Evolutionary conservation across 1,140 invertebrate genomes (phyloP).

Genomic region (Himalopsyche phryganea): DNA sequence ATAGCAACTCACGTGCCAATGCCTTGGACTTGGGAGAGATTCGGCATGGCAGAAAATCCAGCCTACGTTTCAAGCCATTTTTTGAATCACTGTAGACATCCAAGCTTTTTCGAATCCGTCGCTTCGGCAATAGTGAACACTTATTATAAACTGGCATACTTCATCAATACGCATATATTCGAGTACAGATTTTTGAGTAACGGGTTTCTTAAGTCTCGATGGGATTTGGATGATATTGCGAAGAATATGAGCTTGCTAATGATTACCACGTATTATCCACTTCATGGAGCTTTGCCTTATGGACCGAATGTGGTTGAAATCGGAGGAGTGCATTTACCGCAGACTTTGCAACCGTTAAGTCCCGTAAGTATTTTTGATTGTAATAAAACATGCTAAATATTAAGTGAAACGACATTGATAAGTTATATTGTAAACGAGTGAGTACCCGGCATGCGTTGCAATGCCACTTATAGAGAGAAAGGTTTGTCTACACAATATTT

Average conservation of each 20-base stretch:
- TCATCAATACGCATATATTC: constrained; percentile 27
- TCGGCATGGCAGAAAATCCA: constrained; percentile 54
- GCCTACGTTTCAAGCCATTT: constrained; percentile 54
- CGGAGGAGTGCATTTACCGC: constrained; percentile 53
- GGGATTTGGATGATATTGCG: constrained; percentile 42
- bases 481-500: too few species aligned
- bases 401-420: too few species aligned
- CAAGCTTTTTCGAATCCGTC: constrained; percentile 48
- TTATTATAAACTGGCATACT: constrained; percentile 31
- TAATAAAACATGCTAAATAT: too few species aligned
- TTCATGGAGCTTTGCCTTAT: constrained; percentile 49
- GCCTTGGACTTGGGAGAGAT: constrained; percentile 53
- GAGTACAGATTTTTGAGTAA: constrained; percentile 28
- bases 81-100: constrained; percentile 46
- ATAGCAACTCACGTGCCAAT: constrained; percentile 53
- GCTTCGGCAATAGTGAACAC: constrained; percentile 41
- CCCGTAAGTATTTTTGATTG: constrained; percentile 24
- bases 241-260: constrained; percentile 53
- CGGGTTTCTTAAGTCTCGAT: constrained; percentile 17
- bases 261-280: constrained; percentile 54
- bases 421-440: too few species aligned
- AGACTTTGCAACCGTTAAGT: constrained; percentile 3
- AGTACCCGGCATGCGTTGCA: too few species aligned
- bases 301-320: constrained; percentile 55
- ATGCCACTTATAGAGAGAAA: too few species aligned